These are phyloP conservation scores for Anhinga anhinga DNA, from an alignment of 2,113 vertebrate species.

Conservation along the genomic window DNA sequence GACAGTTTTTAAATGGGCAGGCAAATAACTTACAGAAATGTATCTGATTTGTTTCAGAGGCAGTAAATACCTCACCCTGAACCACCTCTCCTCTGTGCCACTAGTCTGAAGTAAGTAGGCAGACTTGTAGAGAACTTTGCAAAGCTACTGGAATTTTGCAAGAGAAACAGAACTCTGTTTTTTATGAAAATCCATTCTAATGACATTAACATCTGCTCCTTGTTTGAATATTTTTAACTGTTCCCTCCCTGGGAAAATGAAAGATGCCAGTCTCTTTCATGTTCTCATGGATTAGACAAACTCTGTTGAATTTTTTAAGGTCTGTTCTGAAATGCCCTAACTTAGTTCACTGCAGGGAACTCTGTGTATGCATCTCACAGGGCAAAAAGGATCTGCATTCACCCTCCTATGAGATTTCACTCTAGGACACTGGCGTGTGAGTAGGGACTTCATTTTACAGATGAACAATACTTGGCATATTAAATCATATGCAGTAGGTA, in stretches of 20 bases:
- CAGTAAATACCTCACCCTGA: background rate
- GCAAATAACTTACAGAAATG: background rate
- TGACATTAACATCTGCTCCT: slow-evolving; percentile 61
- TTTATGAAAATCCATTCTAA: slow-evolving; percentile 50
- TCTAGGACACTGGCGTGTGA: background rate
- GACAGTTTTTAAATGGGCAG: background rate
- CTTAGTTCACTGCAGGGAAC: background rate
- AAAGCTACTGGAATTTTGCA: slow-evolving; percentile 47
- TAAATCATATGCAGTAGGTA: background rate
- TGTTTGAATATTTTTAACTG: slow-evolving; percentile 69
- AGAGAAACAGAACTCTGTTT: slow-evolving; percentile 28
- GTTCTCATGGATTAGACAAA: background rate
- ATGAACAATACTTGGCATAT: background rate
- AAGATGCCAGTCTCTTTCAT: slow-evolving; percentile 2
- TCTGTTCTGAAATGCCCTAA: background rate
- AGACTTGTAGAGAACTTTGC: background rate
- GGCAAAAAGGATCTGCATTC: background rate
- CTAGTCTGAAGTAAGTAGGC: background rate
- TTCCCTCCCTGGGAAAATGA: slow-evolving; percentile 34
- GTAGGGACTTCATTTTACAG: background rate
- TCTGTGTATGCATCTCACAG: background rate
- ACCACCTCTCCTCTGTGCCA: background rate
- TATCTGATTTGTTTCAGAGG: background rate
- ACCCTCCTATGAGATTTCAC: background rate
- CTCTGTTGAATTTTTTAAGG: background rate